Evolutionary conservation across 1,140 invertebrate species (phyloP), one percentile per base, ranked within the genome.

Genomic region (Apis dorsata): DNA sequence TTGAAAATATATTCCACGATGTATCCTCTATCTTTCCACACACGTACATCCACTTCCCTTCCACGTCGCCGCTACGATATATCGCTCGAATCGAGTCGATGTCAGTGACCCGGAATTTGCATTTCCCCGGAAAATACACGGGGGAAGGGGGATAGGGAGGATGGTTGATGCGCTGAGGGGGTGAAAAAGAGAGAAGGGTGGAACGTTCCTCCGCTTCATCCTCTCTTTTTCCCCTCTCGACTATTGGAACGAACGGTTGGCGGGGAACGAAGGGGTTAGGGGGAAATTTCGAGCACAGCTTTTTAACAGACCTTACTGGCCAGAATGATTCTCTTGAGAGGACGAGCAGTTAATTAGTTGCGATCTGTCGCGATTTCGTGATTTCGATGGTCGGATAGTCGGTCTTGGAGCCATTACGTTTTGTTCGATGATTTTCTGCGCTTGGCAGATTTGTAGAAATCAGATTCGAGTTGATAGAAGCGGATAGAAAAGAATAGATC

Each of bases 101-200:
- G 87, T 85, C 87, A 76, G 85, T 83, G 85, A 89, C 87, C 87
- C 77, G 85, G 88, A 89, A 89, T 89, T 89, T 89, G 83, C 88
- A 89, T 89, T 87, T 89, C 77, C 87, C 76, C 74, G 80, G 88
- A 87, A 89, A 89, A 88, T 88, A 88, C 87, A 81, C 63, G 77
- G 62, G 19, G 21, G 19, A 0, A 28, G 24, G 49, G 12, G 49
- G 66, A n/a, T 1, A 49, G 62, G 66, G 28, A 13, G 24, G n/a
- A 13, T 21, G 53, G 65, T 34, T 44, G 70, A 81, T 34, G 60
- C 17, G 15, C 19, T 19, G 55, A 15, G 44, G 24, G 60, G 57
- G 60, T 24, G 49, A 44, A 53, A 44, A 44, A 44, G 34, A 55
- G 44, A 3, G 75, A 55, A 53, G 63, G 59, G 49, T 21, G 62